A percentile compares a stretch with the other conserved stretches of the same genome.
Conservation (phyloP, 2,113 vertebrate species). For the Dolichotis patagonum region DNA sequence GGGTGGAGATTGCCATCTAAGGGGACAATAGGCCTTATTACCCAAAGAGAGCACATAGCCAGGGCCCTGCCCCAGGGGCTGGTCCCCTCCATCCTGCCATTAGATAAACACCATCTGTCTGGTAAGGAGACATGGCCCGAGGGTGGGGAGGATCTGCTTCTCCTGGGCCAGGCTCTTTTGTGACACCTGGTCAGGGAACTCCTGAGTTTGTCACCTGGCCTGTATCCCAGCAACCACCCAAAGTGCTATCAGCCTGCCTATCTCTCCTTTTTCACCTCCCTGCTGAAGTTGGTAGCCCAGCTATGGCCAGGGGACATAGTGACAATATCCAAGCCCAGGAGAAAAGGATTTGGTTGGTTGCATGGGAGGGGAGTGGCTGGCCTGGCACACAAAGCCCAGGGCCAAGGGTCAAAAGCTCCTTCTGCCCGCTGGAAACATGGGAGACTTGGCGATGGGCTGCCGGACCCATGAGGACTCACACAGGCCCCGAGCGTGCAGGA, state of each 20-base stretch:
- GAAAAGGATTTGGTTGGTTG: background rate
- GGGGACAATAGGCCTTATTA: constrained; percentile 75
- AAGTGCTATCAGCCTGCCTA: background rate
- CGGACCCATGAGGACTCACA: background rate
- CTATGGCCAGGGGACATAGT: background rate
- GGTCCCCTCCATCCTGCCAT: background rate
- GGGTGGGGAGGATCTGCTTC: background rate
- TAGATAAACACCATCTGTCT: constrained; percentile 81
- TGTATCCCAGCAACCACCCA: constrained; percentile 55
- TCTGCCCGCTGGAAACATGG: background rate
- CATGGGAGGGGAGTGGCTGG: background rate
- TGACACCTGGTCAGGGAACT: background rate
- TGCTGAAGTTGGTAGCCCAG: background rate
- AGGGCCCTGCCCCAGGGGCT: background rate
- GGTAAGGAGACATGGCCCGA: background rate
- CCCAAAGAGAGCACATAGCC: constrained; percentile 59
- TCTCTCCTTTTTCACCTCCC: background rate
- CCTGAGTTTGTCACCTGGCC: background rate
- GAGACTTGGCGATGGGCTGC: background rate
- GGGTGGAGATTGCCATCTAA: background rate
- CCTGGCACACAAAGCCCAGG: background rate
- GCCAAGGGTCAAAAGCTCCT: constrained; percentile 27
- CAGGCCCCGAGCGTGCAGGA: background rate
- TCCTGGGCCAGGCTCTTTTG: constrained; percentile 34
- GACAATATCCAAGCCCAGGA: background rate